Evolutionary conservation across 2,888 invertebrate genomes (phyloP), one percentile per base, ranked within the genome.

Genomic region (Leptarthrus brevirostris): DNA sequence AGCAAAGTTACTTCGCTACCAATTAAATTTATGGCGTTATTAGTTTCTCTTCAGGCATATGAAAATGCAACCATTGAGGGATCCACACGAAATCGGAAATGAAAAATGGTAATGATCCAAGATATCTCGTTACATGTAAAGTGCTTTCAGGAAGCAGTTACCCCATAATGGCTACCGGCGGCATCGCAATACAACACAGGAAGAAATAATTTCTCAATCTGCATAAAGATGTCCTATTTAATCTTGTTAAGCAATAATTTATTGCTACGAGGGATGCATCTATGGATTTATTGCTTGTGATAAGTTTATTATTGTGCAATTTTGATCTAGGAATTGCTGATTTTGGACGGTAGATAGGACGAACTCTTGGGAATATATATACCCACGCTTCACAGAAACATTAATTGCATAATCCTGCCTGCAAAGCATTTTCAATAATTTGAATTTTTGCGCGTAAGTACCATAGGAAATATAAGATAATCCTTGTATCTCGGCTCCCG

Each of bases 101-200:
- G 61, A 61, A 61, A 61, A 61, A 61, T 61, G 61, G 61, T 44
- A 61, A 40, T 61, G 61, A 61, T 40, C 22, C 22, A 61, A 61
- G 18, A 61, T 44, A 20, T 61, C 61, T 61, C 30, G 36, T 40
- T 20, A 22, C 8, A n/a, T 22, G 58, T 5, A 30, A 8, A 40
- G 22, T n/a, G 22, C 20, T 12, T 30, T 36, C 22, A 40, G 61
- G 40, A 18, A 20, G 14, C 40, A 12, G 3, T 36, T 40, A 14
- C 12, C 12, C 6, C 30, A 5, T 40, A 61, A 20, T 22, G 61
- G 36, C 10, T 1, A 16, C 8, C 30, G 0, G 10, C 16, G 30
- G 34, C 8, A 56, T 3, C 12, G 16, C 14, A 34, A 34, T 24
- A 36, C 16, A 6, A 44, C 12, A 6, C 16, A 49, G 20, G 30